These are phyloP conservation scores for Centropus bengalensis DNA, from an alignment of 2,113 vertebrate species.

Conservation along the genomic window DNA sequence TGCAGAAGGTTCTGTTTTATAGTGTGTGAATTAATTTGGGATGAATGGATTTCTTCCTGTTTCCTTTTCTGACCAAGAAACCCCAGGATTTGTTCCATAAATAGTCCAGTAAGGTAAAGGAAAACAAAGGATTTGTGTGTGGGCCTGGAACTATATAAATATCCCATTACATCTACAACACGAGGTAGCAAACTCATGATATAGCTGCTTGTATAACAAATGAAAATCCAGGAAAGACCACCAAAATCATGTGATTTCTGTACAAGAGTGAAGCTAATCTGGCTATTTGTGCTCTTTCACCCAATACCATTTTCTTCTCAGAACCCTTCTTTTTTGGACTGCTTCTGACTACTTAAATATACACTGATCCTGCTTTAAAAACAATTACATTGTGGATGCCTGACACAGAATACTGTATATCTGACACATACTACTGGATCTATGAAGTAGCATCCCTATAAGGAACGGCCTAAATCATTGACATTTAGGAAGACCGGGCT, in stretches of 20 bases:
- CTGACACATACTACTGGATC: background rate
- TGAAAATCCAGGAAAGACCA: constrained; percentile 18
- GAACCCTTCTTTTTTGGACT: background rate
- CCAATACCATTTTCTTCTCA: background rate
- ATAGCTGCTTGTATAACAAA: constrained; percentile 15
- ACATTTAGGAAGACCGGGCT: background rate
- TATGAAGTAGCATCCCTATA: background rate
- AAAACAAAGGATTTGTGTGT: background rate
- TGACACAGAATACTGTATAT: background rate
- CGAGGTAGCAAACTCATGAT: constrained; percentile 14
- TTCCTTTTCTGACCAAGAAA: background rate
- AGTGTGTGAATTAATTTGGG: constrained; percentile 39
- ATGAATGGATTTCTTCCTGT: background rate
- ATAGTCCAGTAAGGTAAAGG: background rate
- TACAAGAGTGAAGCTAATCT: background rate
- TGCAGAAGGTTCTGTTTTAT: background rate
- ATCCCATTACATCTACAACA: constrained; percentile 46
- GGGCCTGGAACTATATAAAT: background rate
- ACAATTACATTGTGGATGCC: background rate
- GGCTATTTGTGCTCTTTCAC: background rate
- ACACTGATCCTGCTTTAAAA: background rate
- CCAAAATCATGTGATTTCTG: background rate
- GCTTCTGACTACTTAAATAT: background rate
- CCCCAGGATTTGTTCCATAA: background rate
- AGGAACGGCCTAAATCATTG: background rate